Evolutionary conservation across 2,888 invertebrate species (phyloP).

Genomic region (Abscondita cerata): DNA sequence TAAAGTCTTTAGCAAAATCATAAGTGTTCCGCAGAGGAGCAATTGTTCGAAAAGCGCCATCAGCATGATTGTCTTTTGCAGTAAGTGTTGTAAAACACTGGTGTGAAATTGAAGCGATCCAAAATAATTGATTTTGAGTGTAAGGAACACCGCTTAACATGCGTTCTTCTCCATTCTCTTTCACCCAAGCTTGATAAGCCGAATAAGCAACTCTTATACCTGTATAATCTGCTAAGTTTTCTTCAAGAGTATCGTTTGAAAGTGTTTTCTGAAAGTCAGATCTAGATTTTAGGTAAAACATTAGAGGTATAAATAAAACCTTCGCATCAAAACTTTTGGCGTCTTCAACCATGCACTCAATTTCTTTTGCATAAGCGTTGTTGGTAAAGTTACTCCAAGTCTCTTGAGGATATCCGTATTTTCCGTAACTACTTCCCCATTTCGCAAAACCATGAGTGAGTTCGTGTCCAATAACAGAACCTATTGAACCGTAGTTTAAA

Average conservation of each 20-base stretch:
- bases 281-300: too few relatives aligned
- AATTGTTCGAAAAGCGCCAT: neutral
- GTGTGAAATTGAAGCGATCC: slow-evolving; percentile 1
- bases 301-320: too few relatives aligned
- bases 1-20: slow-evolving; percentile 12
- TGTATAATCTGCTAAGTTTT: slow-evolving; percentile 64
- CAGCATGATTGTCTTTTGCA: neutral
- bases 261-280: too few relatives aligned
- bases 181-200: neutral
- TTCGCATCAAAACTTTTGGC: too few relatives aligned
- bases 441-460: slow-evolving; percentile 91
- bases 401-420: slow-evolving; percentile 86
- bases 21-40: neutral
- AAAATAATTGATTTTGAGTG: slow-evolving; percentile 7
- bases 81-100: neutral
- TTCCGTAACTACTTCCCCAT: slow-evolving; percentile 90
- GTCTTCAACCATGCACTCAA: slow-evolving; percentile 79
- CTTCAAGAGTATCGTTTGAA: neutral
- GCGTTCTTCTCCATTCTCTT: neutral
- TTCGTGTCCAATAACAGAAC: slow-evolving; percentile 90
- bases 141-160: neutral
- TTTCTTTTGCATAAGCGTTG: slow-evolving; percentile 79
- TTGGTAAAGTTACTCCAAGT: slow-evolving; percentile 92
- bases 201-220: neutral
- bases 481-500: slow-evolving; percentile 91